A percentile compares a stretch with the other conserved stretches of the same genome.
These are phyloP conservation scores for Myrmecobius fasciatus DNA, from an alignment of 2,113 vertebrate genomes.

Conservation along the genomic window DNA sequence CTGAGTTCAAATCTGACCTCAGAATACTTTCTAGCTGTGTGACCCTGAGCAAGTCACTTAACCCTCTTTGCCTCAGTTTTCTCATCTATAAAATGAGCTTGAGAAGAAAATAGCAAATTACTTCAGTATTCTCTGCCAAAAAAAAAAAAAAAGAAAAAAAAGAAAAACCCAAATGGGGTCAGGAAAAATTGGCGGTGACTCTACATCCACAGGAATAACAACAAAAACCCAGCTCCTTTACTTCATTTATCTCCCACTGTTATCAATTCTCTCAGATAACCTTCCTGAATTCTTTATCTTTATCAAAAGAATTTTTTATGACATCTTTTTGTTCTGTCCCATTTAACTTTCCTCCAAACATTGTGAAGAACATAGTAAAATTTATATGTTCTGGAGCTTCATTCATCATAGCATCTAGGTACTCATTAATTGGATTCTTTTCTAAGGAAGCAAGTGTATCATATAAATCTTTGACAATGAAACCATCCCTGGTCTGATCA, in stretches of 20 bases:
- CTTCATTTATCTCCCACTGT: neutral
- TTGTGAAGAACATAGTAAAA: constrained; percentile 76
- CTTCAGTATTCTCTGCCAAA: neutral
- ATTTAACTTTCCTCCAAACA: neutral
- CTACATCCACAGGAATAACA: neutral
- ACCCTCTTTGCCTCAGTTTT: neutral
- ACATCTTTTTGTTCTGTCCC: neutral
- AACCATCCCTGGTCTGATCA: constrained; percentile 90
- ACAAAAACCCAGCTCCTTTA: neutral
- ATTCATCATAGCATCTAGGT: constrained; percentile 94
- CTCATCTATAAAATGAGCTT: neutral
- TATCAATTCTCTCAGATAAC: neutral
- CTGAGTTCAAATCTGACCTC: neutral
- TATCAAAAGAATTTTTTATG: neutral
- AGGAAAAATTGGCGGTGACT: neutral
- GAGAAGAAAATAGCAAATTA: neutral
- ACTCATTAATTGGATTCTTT: constrained; percentile 92
- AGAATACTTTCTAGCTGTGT: neutral
- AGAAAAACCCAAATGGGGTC: no score
- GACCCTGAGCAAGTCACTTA: neutral
- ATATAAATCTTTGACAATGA: neutral
- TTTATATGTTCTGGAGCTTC: constrained; percentile 95
- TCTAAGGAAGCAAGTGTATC: constrained; percentile 81
- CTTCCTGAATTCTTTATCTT: neutral
- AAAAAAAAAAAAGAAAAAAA: no score